Conservation (phyloP, 2,888 invertebrate genomes). For the Gortyna flavago region DNA sequence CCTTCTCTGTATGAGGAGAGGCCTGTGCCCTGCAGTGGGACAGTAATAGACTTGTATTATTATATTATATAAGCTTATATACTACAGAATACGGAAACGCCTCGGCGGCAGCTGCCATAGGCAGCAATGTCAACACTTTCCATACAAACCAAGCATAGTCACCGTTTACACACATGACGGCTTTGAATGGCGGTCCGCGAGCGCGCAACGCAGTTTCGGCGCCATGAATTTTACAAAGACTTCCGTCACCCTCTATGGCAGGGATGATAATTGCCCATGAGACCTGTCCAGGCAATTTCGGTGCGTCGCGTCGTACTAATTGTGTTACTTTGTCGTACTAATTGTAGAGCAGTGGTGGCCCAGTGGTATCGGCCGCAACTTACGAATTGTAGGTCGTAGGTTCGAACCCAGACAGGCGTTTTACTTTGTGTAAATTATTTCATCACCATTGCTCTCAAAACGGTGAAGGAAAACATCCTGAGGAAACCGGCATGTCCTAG, state of each 20-base stretch:
- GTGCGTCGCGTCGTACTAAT: conserved; percentile 20
- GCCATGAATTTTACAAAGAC: too few species aligned
- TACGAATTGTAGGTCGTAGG: too few species aligned
- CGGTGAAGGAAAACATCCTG: too few species aligned
- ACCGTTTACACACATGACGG: neutral
- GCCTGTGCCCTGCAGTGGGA: neutral
- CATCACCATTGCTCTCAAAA: too few species aligned
- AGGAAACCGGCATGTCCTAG: too few species aligned
- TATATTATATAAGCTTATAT: neutral
- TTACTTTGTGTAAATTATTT: too few species aligned
- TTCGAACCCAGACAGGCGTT: too few species aligned
- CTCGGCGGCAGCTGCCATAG: neutral
- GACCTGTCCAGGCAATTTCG: neutral
- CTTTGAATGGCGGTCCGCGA: neutral
- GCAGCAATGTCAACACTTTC: neutral
- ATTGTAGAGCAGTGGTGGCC: too few species aligned
- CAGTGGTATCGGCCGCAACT: too few species aligned
- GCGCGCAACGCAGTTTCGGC: neutral
- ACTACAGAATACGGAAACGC: neutral
- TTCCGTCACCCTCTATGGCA: neutral
- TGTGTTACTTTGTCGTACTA: too few species aligned
- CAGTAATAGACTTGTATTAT: neutral
- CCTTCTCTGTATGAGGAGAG: neutral
- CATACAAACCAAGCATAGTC: neutral
- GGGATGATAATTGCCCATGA: neutral